Conservation (phyloP, 2,888 invertebrate species). For the Synergus gifuensis region DNA sequence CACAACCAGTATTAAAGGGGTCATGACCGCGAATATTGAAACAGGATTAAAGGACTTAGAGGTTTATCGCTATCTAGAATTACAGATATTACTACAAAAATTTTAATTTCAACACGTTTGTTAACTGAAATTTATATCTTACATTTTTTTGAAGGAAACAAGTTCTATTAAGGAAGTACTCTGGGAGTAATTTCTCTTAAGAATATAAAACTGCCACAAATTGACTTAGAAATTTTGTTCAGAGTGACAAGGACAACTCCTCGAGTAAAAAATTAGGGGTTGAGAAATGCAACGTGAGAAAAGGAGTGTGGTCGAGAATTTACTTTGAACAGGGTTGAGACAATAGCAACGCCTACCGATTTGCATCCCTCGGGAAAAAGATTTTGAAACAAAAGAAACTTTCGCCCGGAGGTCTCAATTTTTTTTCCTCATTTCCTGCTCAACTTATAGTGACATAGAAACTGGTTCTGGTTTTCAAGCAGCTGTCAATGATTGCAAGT, state of each 20-base stretch:
- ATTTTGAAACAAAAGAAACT: conserved; percentile 41
- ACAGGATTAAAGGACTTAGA: conserved; percentile 36
- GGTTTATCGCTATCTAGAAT: conserved; percentile 21
- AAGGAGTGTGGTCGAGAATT: conserved; percentile 38
- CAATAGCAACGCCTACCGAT: conserved; percentile 38
- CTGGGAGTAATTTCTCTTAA: not conserved
- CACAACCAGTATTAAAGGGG: conserved; percentile 39
- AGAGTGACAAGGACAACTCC: not conserved
- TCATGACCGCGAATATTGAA: conserved; percentile 42
- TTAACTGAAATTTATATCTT: not conserved
- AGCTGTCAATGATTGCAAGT: conserved; percentile 11
- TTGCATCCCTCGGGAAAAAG: conserved; percentile 40
- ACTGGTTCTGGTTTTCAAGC: conserved; percentile 37
- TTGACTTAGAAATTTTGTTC: conserved; percentile 8
- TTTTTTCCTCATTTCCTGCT: conserved; percentile 41
- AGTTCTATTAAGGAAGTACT: not conserved
- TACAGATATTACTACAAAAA: not conserved
- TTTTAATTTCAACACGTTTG: not conserved
- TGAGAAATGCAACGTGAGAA: conserved; percentile 34
- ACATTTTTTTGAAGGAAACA: not conserved
- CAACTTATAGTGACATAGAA: conserved; percentile 15
- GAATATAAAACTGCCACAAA: not conserved
- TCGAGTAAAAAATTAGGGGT: not conserved
- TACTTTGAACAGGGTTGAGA: conserved; percentile 40
- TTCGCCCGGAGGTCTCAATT: conserved; percentile 32